A percentile compares a stretch with the other conserved stretches of the same genome.
phyloP scores from a whole-genome alignment of 2,797 vertebrate genomes.

The Gadopsis bispinosus region DNA sequence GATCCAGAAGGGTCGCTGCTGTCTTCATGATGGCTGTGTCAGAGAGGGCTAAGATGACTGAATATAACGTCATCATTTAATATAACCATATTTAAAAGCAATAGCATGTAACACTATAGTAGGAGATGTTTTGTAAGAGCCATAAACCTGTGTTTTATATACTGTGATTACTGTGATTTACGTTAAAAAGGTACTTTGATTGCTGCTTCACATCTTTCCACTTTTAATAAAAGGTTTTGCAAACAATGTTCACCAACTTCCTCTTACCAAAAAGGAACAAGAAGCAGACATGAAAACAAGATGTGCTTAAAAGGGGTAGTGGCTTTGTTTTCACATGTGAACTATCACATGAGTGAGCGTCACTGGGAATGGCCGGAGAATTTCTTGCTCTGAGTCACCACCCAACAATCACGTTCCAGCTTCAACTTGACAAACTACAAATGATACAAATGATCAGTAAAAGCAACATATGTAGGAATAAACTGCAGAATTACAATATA shows the following conservation, averaged over 20 bases:
- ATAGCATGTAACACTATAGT: no score
- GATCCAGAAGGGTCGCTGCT: conserved; percentile 44
- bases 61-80: no score
- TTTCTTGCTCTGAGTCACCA: conserved; percentile 5
- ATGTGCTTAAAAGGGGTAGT: conserved; percentile 3
- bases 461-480: not conserved
- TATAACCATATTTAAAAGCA: no score
- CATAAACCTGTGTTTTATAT: no score
- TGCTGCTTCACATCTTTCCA: not conserved
- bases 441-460: not conserved
- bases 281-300: conserved; percentile 9
- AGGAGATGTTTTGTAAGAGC: no score
- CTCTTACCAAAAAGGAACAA: conserved; percentile 15
- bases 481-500: not conserved
- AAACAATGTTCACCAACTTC: not conserved
- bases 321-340: not conserved
- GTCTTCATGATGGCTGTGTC: conserved; percentile 62
- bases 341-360: conserved; percentile 32
- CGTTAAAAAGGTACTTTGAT: no score
- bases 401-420: no score
- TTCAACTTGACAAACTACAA: not conserved
- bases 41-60: no score
- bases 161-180: no score
- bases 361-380: not conserved
- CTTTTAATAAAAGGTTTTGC: not conserved